phyloP scores from a whole-genome alignment of 2,888 invertebrate species.

The Sialis fuliginosa region DNA sequence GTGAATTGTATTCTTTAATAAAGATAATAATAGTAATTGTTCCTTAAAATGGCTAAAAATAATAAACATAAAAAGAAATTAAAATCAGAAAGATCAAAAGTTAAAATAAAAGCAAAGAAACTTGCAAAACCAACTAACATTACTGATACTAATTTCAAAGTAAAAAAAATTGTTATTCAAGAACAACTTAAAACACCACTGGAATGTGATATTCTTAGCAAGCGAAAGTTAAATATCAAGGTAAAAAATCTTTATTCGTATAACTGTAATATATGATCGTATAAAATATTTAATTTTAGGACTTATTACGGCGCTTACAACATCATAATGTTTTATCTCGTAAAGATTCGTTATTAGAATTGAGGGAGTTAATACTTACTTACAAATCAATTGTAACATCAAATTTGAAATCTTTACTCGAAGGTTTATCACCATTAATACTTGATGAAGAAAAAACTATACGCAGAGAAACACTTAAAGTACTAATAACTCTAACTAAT shows the following conservation, averaged over 20 bases:
- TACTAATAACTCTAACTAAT: slow-evolving; percentile 27
- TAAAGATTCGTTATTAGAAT: slow-evolving; percentile 41
- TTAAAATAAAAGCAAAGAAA: slow-evolving; percentile 68
- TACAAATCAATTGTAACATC: slow-evolving; percentile 30
- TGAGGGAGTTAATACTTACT: slow-evolving; percentile 35
- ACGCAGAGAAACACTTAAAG: slow-evolving; percentile 36
- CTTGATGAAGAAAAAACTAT: slow-evolving; percentile 52
- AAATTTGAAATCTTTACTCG: slow-evolving; percentile 48
- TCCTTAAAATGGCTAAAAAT: slow-evolving; percentile 31
- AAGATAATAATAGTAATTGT: too few species aligned
- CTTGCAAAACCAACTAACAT: slow-evolving; percentile 78
- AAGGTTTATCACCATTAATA: slow-evolving; percentile 46
- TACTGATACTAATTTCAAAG: slow-evolving; percentile 76
- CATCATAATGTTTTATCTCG: slow-evolving; percentile 58
- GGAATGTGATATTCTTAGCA: slow-evolving; percentile 39
- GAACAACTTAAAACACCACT: slow-evolving; percentile 49
- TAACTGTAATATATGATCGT: not conserved
- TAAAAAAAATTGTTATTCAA: slow-evolving; percentile 67
- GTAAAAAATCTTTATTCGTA: slow-evolving; percentile 20
- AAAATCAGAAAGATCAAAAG: slow-evolving; percentile 75
- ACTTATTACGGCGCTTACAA: slow-evolving; percentile 47
- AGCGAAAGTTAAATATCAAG: slow-evolving; percentile 48
- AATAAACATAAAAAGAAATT: slow-evolving; percentile 53
- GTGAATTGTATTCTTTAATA: too few species aligned
- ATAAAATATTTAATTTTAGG: slow-evolving; percentile 24